A percentile compares a stretch with the other conserved stretches of the same genome.
Evolutionary conservation across 2,797 vertebrate genomes (phyloP).

Genomic region (Spinus pinus): DNA sequence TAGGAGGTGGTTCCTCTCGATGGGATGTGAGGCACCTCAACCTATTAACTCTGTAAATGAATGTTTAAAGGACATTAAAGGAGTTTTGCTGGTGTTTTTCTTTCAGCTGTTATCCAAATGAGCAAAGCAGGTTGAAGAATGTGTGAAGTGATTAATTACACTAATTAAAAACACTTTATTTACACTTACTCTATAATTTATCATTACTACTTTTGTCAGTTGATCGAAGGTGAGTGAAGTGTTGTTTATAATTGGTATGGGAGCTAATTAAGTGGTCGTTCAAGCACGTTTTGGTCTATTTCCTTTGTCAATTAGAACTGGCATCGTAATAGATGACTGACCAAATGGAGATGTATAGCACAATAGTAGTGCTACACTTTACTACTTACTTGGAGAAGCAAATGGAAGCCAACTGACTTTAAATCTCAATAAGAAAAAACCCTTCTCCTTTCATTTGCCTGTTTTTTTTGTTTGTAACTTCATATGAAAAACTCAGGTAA

Average conservation of each 20-base stretch:
- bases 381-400: neutral
- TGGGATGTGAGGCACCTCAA: neutral
- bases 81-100: slow-evolving; percentile 16
- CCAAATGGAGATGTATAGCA: slow-evolving; percentile 32
- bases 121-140: slow-evolving; percentile 48
- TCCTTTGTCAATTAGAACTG: slow-evolving; percentile 57
- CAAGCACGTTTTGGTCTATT: slow-evolving; percentile 16
- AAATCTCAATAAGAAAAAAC: neutral
- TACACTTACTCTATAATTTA: slow-evolving; percentile 52
- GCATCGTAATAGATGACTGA: neutral
- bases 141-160: slow-evolving; percentile 61
- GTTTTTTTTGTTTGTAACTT: neutral
- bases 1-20: neutral
- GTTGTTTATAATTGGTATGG: slow-evolving; percentile 42
- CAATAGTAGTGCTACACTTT: neutral
- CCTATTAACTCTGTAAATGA: slow-evolving; percentile 36
- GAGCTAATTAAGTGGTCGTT: slow-evolving; percentile 50
- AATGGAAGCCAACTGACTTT: neutral
- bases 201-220: slow-evolving; percentile 56
- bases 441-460: neutral
- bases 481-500: neutral
- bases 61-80: slow-evolving; percentile 40
- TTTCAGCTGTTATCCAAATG: slow-evolving; percentile 26
- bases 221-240: slow-evolving; percentile 57
- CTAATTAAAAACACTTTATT: slow-evolving; percentile 64